Conservation (phyloP, 2,113 vertebrate genomes). For the Hippoglossus stenolepis region DNA sequence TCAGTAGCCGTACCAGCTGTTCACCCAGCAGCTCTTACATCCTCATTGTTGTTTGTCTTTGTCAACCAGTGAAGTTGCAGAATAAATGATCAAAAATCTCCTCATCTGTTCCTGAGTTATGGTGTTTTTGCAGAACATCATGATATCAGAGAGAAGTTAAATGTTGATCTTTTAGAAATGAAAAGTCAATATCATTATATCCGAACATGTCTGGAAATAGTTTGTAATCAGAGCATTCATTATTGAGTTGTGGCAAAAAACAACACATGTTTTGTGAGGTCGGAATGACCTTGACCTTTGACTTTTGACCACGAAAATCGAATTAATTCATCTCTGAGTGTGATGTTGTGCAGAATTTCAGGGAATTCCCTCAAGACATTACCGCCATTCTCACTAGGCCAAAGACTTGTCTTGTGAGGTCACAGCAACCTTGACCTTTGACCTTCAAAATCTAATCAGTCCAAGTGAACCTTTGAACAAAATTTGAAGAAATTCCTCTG, state of each 20-base stretch:
- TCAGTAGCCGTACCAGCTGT: no score
- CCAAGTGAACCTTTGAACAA: not conserved
- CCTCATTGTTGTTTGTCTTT: no score
- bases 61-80: no score
- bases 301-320: not conserved
- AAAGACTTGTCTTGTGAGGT: not conserved
- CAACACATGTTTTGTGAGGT: not conserved
- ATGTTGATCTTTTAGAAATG: not conserved
- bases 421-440: not conserved
- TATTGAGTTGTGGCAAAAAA: not conserved
- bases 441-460: not conserved
- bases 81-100: no score
- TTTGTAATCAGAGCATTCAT: not conserved
- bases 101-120: no score
- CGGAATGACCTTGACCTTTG: not conserved
- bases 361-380: not conserved
- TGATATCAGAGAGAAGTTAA: not conserved
- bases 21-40: no score
- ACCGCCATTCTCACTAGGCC: not conserved
- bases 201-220: no score
- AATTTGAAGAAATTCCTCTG: not conserved
- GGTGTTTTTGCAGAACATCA: not conserved
- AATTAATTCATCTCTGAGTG: not conserved
- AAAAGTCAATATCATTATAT: no score
- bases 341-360: not conserved